Evolutionary conservation across 2,888 invertebrate species (phyloP).

Genomic region (Branchipolynoe longqiensis): DNA sequence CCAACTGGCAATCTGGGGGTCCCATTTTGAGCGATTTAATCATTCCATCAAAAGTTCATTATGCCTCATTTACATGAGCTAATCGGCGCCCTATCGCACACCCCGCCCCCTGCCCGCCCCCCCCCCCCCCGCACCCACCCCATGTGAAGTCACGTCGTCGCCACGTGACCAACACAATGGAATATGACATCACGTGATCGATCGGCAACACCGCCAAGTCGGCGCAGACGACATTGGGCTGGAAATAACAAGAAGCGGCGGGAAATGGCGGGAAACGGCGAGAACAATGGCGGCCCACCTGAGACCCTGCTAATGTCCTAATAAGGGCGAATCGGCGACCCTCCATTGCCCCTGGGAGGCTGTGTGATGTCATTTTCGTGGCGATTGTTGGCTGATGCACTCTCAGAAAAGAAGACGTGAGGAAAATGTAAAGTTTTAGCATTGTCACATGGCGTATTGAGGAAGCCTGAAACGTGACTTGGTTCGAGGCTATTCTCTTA

Average conservation of each 20-base stretch:
- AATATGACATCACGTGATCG: constrained; percentile 11
- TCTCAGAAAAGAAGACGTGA: background rate
- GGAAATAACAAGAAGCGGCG: constrained; percentile 1
- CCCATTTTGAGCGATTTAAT: constrained; percentile 29
- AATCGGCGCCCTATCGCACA: constrained; percentile 30
- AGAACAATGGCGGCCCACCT: constrained; percentile 41
- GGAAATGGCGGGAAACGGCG: constrained; percentile 5
- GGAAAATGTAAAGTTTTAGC: background rate
- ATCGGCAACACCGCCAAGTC: background rate
- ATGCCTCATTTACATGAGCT: constrained; percentile 41
- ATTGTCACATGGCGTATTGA: background rate
- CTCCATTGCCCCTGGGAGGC: background rate
- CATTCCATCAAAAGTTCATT: constrained; percentile 23
- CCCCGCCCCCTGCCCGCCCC: background rate
- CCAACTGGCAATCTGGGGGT: background rate
- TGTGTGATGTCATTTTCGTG: background rate
- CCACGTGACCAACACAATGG: constrained; percentile 16
- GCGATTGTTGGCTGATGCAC: background rate
- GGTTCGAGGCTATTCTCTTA: background rate
- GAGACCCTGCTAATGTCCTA: constrained; percentile 1
- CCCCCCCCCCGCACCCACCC: no score
- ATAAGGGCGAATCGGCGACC: background rate
- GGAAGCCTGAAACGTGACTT: background rate
- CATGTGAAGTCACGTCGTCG: no score
- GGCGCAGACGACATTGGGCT: background rate